Base-by-base conservation (phyloP, 2,113 vertebrate species). In the Tachycineta bicolor region DNA sequence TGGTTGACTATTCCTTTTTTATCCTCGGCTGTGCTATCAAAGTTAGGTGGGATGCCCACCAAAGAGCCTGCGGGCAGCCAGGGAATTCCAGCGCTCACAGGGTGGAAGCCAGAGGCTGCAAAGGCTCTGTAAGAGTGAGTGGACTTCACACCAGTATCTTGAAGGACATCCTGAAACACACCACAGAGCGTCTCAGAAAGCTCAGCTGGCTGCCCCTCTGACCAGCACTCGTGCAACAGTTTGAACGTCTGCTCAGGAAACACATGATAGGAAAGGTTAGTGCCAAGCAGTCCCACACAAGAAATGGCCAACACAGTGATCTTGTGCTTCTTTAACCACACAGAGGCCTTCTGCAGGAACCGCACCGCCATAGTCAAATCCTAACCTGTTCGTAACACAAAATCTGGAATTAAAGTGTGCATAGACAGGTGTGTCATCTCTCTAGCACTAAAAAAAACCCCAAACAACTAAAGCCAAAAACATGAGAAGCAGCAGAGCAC, bases 41-140 rank as follows among this genome's bases (percentile, higher is more conserved):
- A 99, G 95, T 98, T 99, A 56, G 98, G 98, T 0, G 99, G 99
- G 91, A 99, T 98, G 90, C 99, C 99, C 19, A 99, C 97, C 29
- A 98, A 89, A 6, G 97, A 98, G 12, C 99, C 98, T 2, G 95
- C 78, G 5, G 98, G 98, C n/a, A 99, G 96, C 98, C 98, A 98
- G 0, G 99, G 98, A 70, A 99, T 94, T 25, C 99, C 99, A 5
- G 99, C 99, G 3, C 98, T 98, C 56, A 99, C 97, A 0, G 99
- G 99, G 33, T 98, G 98, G 95, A 99, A 99, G n/a, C 98, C 98
- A 58, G 98, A 99, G 64, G 98, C 96, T 11, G 98, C 98, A 37
- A 99, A 99, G 22, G 98, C 97, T 21, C 85, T 95, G 88, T 98
- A 99, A n/a, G 87, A 94, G 37, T 95, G 96, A 22, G 84, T 2